These are phyloP conservation scores for Argya squamiceps DNA, from an alignment of 2,797 vertebrate genomes.

Conservation along the genomic window DNA sequence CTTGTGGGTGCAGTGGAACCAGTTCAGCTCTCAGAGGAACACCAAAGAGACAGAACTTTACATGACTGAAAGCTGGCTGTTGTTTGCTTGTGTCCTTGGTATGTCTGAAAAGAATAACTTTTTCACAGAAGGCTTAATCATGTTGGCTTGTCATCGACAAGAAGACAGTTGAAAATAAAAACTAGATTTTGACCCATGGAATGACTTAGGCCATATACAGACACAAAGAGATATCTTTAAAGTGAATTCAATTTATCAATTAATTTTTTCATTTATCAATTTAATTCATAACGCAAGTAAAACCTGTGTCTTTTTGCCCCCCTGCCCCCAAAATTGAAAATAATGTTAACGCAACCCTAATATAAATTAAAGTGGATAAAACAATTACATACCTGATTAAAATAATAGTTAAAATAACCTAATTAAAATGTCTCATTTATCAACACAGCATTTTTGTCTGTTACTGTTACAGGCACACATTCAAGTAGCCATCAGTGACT, in stretches of 20 bases:
- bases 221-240: not conserved
- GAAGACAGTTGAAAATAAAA: not conserved
- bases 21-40: not conserved
- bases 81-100: not conserved
- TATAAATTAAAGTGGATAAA: not conserved
- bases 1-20: not conserved
- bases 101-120: not conserved
- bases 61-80: not conserved
- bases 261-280: too few relatives aligned
- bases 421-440: not conserved
- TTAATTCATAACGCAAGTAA: not conserved
- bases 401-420: too few relatives aligned
- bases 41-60: not conserved
- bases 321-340: rapidly evolving
- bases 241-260: not conserved
- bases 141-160: not conserved
- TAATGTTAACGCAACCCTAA: not conserved
- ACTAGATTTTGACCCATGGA: not conserved
- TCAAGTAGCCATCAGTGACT: not conserved
- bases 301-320: not conserved
- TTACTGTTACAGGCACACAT: not conserved
- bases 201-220: not conserved
- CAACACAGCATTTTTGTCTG: not conserved
- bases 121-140: not conserved
- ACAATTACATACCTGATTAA: not conserved